Evolutionary conservation across 2,888 invertebrate species (phyloP), one percentile per base, ranked within the genome.

Genomic region (Trissoscelio sp.): DNA sequence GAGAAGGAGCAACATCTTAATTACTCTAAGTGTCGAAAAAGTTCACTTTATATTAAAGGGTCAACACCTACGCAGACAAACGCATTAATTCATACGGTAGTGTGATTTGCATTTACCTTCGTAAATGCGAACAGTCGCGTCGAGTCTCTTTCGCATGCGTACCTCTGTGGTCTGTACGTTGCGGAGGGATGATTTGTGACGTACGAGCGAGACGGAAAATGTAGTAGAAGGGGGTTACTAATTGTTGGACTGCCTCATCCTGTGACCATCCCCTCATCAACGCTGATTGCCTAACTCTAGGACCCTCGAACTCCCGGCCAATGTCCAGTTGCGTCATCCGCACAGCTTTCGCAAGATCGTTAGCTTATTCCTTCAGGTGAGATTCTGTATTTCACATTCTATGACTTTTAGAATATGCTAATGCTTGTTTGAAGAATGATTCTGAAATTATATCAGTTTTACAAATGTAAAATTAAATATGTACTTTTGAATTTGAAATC

Each of bases 271-370:
- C 89, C 88, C 89, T 91, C 91, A 91, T 91, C 91, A 91, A 85
- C 89, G 89, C 88, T 91, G 91, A 91, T 91, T 91, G 90, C 91
- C 90, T 89, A 89, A 90, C 89, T 90, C 89, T 89, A 90, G 91
- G 87, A 88, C 89, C 88, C 89, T 90, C 88, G 83, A 88, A 86
- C 85, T 85, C 85, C 79, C 73, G 79, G 83, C 74, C 73, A 74
- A 53, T 69, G 79, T 70, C 79, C 82, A 82, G 85, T 85, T 85
- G 83, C 86, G 77, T 85, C 85, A 85, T 85, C 81, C 84, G 81
- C 31, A 60, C 46, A n/a, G 44, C 48, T 34, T 44, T 69, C 39
- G n/a, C 67, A 67, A 77, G 77, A 60, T 34, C 48, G 58, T 60
- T 14, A 34, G 37, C 14, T 72, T n/a, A n/a, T 72, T 48, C 9